phyloP scores from a whole-genome alignment of 2,113 vertebrate genomes.

The Oncorhynchus tshawytscha region DNA sequence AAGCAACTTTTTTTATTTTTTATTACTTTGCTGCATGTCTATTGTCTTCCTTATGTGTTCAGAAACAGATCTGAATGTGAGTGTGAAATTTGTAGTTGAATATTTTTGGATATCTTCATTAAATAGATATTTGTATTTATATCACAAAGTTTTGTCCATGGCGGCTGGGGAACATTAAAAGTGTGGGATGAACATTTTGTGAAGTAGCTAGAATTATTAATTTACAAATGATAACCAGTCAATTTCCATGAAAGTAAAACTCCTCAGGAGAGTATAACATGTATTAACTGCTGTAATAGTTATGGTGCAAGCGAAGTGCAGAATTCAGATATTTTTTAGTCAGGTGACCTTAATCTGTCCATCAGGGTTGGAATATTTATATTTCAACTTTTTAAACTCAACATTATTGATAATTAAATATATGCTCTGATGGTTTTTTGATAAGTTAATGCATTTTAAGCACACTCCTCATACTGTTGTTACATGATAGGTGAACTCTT shows the following conservation, averaged over 20 bases:
- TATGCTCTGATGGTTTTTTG: too few species aligned
- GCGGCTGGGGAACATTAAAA: neutral
- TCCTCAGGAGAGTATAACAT: neutral
- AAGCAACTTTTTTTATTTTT: neutral
- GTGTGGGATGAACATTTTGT: neutral
- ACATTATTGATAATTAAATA: neutral
- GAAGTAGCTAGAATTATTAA: neutral
- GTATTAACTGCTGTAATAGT: neutral
- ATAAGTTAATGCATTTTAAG: neutral
- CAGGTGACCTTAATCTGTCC: neutral
- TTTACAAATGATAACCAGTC: neutral
- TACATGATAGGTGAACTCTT: too few species aligned
- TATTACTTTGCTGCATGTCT: neutral
- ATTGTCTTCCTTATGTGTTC: neutral
- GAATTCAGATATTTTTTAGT: slow-evolving; percentile 3
- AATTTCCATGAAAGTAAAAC: neutral
- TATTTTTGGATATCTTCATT: neutral
- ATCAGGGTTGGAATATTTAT: too few species aligned
- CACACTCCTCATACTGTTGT: neutral
- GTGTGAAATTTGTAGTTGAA: neutral
- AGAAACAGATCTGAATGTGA: neutral
- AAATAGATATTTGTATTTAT: neutral
- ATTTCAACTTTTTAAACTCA: too few species aligned
- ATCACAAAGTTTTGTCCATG: neutral
- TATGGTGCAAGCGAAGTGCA: slow-evolving; percentile 11